These are phyloP conservation scores for Apostichopus californicus DNA, from an alignment of 35 echinoderm and acorn worm genomes.

Conservation along the genomic window DNA sequence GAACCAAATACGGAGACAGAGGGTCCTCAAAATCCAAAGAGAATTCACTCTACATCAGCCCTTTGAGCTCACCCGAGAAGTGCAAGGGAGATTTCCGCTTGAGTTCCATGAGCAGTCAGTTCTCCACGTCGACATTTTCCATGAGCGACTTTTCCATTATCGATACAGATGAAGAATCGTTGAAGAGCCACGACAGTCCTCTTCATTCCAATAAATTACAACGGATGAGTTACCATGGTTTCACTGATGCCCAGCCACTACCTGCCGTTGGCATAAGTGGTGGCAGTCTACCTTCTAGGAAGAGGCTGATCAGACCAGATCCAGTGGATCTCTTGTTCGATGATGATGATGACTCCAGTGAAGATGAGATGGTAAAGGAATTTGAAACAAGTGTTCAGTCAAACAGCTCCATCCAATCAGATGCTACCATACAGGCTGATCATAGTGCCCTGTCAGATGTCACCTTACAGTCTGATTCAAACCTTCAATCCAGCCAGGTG, in stretches of 20 bases:
- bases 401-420: not conserved
- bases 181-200: constrained; percentile 31
- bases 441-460: not conserved
- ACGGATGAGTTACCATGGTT: not conserved
- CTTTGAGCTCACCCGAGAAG: constrained; percentile 49
- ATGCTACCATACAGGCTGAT: not conserved
- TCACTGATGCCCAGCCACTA: not conserved
- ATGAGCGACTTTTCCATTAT: constrained; percentile 27
- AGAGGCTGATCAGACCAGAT: constrained; percentile 74
- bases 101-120: constrained; percentile 23
- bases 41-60: constrained; percentile 29
- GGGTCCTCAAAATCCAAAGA: not conserved
- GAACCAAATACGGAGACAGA: not conserved
- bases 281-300: constrained; percentile 4
- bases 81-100: constrained; percentile 25
- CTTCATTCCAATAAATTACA: not conserved
- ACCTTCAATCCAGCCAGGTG: constrained; percentile 31
- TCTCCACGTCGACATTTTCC: constrained; percentile 32
- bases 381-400: constrained; percentile 7
- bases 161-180: constrained; percentile 43
- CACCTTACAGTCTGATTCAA: not conserved
- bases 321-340: constrained; percentile 2
- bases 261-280: not conserved
- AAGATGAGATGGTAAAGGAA: constrained; percentile 18
- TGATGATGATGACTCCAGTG: constrained; percentile 19